Evolutionary conservation across 2,888 invertebrate genomes (phyloP).

Genomic region (Tachystola acroxantha): DNA sequence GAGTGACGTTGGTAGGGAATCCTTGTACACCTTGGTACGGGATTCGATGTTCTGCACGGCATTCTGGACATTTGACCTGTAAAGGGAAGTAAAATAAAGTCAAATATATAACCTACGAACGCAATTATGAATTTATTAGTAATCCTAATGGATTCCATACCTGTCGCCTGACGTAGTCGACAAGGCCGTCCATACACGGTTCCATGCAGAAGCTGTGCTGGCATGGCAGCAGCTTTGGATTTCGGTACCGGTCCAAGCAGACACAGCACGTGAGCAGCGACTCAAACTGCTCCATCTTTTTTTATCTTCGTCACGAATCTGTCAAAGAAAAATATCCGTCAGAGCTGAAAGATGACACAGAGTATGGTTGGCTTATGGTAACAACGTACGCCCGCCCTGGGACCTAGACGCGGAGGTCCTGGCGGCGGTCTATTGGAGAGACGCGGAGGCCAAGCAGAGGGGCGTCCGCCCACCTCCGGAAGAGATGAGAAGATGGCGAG

Average conservation of each 20-base stretch:
- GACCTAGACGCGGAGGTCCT: too few relatives aligned
- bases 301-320: conserved; percentile 53
- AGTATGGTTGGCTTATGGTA: too few relatives aligned
- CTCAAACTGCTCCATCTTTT: conserved; percentile 95
- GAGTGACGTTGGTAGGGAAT: conserved; percentile 97
- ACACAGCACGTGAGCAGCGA: conserved; percentile 98
- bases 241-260: conserved; percentile 97
- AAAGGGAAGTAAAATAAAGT: conserved; percentile 17
- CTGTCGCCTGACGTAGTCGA: conserved; percentile 96
- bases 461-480: too few relatives aligned
- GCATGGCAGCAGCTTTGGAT: conserved; percentile 99
- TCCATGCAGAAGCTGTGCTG: conserved; percentile 99
- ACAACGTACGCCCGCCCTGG: too few relatives aligned
- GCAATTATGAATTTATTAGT: too few relatives aligned
- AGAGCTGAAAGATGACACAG: background rate
- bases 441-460: too few relatives aligned
- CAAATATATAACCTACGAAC: background rate
- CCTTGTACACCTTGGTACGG: conserved; percentile 96
- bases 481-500: too few relatives aligned
- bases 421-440: too few relatives aligned
- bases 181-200: conserved; percentile 98
- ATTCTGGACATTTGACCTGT: conserved; percentile 98
- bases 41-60: conserved; percentile 96
- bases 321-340: conserved; percentile 23
- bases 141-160: conserved; percentile 75